Conservation (phyloP, 2,888 invertebrate species). For the Mesoligia furuncula region DNA sequence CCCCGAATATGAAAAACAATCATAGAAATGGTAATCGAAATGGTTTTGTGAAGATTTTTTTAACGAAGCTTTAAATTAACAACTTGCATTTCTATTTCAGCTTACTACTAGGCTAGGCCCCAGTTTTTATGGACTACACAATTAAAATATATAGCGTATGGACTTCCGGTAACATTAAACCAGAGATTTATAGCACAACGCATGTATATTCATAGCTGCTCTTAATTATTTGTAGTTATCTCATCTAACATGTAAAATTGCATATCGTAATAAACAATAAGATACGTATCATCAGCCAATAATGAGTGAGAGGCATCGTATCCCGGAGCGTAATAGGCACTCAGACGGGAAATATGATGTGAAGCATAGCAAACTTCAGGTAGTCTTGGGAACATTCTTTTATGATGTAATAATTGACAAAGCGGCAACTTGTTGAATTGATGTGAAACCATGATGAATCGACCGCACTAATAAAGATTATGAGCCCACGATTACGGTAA, state of each 20-base stretch:
- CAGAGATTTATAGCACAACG: slow-evolving; percentile 50
- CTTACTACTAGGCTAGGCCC: slow-evolving; percentile 4
- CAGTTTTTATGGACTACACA: slow-evolving; percentile 34
- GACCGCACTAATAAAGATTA: slow-evolving; percentile 73
- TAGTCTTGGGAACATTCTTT: slow-evolving; percentile 84
- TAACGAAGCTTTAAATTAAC: neutral
- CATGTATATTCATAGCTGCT: slow-evolving; percentile 36
- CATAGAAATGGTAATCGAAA: neutral
- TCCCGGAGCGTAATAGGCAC: slow-evolving; percentile 76
- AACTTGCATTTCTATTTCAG: slow-evolving; percentile 20
- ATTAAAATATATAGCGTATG: slow-evolving; percentile 30
- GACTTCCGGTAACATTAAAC: slow-evolving; percentile 51
- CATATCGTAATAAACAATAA: slow-evolving; percentile 73
- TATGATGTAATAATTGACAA: slow-evolving; percentile 81
- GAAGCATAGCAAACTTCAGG: slow-evolving; percentile 76
- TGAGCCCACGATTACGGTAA: slow-evolving; percentile 51
- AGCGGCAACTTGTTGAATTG: slow-evolving; percentile 76
- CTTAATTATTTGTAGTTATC: slow-evolving; percentile 62
- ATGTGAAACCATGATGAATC: slow-evolving; percentile 79
- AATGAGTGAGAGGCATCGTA: slow-evolving; percentile 73
- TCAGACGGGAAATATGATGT: slow-evolving; percentile 76
- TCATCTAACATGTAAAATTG: slow-evolving; percentile 58
- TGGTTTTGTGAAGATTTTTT: slow-evolving; percentile 2
- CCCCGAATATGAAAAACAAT: neutral
- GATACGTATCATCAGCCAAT: slow-evolving; percentile 74